Conservation (phyloP, 2,113 vertebrate species). For the Toxotes chatareus region DNA sequence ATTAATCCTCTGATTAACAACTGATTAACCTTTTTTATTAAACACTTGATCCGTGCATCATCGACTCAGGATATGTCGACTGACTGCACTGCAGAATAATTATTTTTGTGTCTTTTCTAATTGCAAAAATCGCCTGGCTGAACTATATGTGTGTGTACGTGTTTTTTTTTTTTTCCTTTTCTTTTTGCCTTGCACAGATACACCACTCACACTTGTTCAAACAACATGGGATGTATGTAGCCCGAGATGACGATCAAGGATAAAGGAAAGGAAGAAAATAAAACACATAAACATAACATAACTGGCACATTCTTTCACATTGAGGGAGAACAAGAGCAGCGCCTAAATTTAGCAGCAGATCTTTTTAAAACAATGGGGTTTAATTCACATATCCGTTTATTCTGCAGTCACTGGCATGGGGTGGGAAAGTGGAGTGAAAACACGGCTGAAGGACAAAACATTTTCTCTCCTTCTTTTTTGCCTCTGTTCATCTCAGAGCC, state of each 20-base stretch:
- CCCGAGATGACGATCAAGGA: slow-evolving; percentile 67
- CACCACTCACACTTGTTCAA: slow-evolving; percentile 64
- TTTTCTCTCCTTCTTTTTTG: slow-evolving; percentile 65
- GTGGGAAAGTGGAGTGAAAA: slow-evolving; percentile 76
- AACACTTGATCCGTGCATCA: slow-evolving; percentile 86
- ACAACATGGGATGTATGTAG: slow-evolving; percentile 66
- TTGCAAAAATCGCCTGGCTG: slow-evolving; percentile 85
- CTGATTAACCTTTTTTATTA: slow-evolving; percentile 90
- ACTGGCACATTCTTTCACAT: slow-evolving; percentile 72
- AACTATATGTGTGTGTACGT: slow-evolving; percentile 74
- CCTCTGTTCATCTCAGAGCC: slow-evolving; percentile 82
- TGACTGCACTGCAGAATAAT: slow-evolving; percentile 85
- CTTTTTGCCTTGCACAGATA: slow-evolving; percentile 60
- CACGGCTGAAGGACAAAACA: slow-evolving; percentile 83
- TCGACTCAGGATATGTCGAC: slow-evolving; percentile 84
- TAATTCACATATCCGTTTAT: slow-evolving; percentile 85
- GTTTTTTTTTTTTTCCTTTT: slow-evolving; percentile 10
- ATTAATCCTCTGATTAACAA: slow-evolving; percentile 90
- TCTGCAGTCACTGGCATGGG: slow-evolving; percentile 78
- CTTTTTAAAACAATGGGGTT: slow-evolving; percentile 84
- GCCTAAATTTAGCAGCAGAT: slow-evolving; percentile 82
- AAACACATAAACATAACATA: slow-evolving; percentile 68
- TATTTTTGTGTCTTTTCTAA: slow-evolving; percentile 88
- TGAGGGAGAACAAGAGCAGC: slow-evolving; percentile 51
- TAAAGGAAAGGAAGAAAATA: slow-evolving; percentile 65